Evolutionary conservation across 2,797 vertebrate species (phyloP).

Genomic region (Spheniscus humboldti): DNA sequence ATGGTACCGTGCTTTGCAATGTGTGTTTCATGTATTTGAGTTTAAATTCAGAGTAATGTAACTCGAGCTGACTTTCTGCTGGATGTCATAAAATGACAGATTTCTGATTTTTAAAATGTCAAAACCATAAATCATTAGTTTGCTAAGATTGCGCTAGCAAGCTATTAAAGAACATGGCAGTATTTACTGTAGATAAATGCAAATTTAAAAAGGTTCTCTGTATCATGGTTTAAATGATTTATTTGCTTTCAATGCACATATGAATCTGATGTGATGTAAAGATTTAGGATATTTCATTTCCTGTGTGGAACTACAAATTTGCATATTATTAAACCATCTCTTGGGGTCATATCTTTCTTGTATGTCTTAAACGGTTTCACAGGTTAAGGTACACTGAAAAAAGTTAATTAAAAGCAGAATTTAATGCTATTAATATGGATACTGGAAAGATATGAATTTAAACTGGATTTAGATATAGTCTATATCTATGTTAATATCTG

Average conservation of each 20-base stretch:
- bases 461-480: background rate
- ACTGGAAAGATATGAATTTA: background rate
- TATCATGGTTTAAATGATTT: slow-evolving; percentile 76
- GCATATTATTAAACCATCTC: slow-evolving; percentile 64
- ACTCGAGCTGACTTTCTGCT: slow-evolving; percentile 65
- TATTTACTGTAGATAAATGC: slow-evolving; percentile 79
- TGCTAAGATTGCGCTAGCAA: slow-evolving; percentile 76
- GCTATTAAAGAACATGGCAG: slow-evolving; percentile 77
- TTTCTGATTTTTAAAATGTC: slow-evolving; percentile 80
- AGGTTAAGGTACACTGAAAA: slow-evolving; percentile 8
- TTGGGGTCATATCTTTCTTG: slow-evolving; percentile 1
- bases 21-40: slow-evolving; percentile 19
- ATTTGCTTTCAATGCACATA: slow-evolving; percentile 68
- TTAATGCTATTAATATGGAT: background rate
- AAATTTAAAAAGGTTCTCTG: slow-evolving; percentile 78
- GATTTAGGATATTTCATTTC: slow-evolving; percentile 75
- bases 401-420: background rate
- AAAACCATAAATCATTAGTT: slow-evolving; percentile 82
- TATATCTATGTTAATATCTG: background rate
- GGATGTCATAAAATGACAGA: slow-evolving; percentile 78
- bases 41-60: slow-evolving; percentile 50
- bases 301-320: slow-evolving; percentile 66
- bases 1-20: slow-evolving; percentile 10
- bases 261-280: slow-evolving; percentile 70
- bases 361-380: background rate